Conservation (phyloP, 2,113 vertebrate species). For the Archocentrus centrarchus region DNA sequence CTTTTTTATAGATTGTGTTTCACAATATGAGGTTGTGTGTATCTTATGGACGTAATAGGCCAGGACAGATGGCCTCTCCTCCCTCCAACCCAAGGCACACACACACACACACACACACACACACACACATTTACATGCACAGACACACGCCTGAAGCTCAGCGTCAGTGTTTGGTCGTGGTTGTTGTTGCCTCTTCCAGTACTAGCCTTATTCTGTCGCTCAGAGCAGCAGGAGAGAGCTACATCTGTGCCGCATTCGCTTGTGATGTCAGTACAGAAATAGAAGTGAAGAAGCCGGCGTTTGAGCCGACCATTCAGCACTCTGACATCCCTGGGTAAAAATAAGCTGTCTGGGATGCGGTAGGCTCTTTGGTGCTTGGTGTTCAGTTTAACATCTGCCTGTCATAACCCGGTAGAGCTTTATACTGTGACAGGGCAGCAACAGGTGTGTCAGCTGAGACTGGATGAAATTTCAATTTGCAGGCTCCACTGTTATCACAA, state of each 20-base stretch:
- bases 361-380: slow-evolving; percentile 36
- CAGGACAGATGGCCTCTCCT: slow-evolving; percentile 70
- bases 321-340: slow-evolving; percentile 54
- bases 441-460: slow-evolving; percentile 27
- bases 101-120: background rate
- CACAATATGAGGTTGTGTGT: slow-evolving; percentile 10
- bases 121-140: slow-evolving; percentile 2
- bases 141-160: slow-evolving; percentile 43
- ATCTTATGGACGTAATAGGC: slow-evolving; percentile 68
- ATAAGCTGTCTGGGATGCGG: slow-evolving; percentile 33
- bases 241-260: slow-evolving; percentile 59
- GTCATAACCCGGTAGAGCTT: slow-evolving; percentile 25
- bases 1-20: slow-evolving; percentile 5
- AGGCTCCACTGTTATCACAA: background rate
- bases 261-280: slow-evolving; percentile 68
- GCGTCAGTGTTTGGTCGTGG: slow-evolving; percentile 45
- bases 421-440: background rate
- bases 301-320: slow-evolving; percentile 64
- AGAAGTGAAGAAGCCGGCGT: slow-evolving; percentile 52
- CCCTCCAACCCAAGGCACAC: slow-evolving; percentile 31
- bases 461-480: background rate
- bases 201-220: slow-evolving; percentile 77
- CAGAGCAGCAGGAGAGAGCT: slow-evolving; percentile 66
- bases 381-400: slow-evolving; percentile 40
- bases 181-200: slow-evolving; percentile 62